These are phyloP conservation scores for Pomacea canaliculata DNA, from an alignment of 2,888 invertebrate genomes.

Conservation along the genomic window DNA sequence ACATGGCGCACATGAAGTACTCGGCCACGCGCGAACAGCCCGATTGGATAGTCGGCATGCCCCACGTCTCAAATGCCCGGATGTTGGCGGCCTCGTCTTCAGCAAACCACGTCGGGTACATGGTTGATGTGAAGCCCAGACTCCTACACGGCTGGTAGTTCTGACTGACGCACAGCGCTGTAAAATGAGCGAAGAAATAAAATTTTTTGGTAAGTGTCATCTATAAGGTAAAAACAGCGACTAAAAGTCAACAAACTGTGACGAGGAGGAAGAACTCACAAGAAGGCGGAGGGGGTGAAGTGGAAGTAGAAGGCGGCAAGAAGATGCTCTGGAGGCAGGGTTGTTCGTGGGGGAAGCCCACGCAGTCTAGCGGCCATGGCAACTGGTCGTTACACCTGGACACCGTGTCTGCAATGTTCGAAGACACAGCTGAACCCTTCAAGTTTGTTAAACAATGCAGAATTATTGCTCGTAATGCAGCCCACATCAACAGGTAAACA, in stretches of 20 bases:
- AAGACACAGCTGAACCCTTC: too few relatives aligned
- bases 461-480: too few relatives aligned
- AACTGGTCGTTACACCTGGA: constrained; percentile 34
- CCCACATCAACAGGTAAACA: too few relatives aligned
- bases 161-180: constrained; percentile 39
- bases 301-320: neutral
- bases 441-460: too few relatives aligned
- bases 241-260: too few relatives aligned
- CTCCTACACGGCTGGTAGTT: constrained; percentile 35
- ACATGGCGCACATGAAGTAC: constrained; percentile 45
- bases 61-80: constrained; percentile 31
- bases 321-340: constrained; percentile 5
- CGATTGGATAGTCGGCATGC: constrained; percentile 20
- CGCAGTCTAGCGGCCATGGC: constrained; percentile 30
- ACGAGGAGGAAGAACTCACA: neutral
- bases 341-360: constrained; percentile 2
- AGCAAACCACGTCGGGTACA: constrained; percentile 41
- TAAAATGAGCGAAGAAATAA: neutral
- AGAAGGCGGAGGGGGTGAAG: constrained; percentile 4
- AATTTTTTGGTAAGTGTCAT: too few relatives aligned
- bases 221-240: too few relatives aligned
- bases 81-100: constrained; percentile 30
- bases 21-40: constrained; percentile 36
- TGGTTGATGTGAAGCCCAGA: constrained; percentile 37
- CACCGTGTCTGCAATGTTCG: constrained; percentile 29